Base-by-base conservation (phyloP, 35 echinoderm and acorn worm species). In the Holothuria glaberrima region DNA sequence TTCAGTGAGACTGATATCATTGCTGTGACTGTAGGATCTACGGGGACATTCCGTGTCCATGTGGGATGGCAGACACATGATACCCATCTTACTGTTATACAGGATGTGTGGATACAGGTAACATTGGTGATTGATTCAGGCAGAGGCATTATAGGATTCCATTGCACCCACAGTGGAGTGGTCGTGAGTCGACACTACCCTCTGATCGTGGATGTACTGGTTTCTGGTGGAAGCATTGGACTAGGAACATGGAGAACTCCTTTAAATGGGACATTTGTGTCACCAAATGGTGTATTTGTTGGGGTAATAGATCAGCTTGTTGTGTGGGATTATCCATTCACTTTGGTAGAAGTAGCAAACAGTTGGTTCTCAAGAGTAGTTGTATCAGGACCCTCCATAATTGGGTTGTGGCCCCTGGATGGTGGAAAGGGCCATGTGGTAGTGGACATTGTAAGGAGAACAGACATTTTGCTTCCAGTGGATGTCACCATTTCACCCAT, bases 161-260 rank as follows among this genome's bases (percentile, higher is more conserved):
- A 93, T 50, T 91, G 88, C 34, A 68, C 91, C 18, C 41, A 91
- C 18, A 41, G 48, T 72, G 88, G 91, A 27, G 82, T 88, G 1
- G n/a, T 91, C 21, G 25, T 83, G 25, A 57, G 65, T 46, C 52
- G 81, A 19, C 84, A 94, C 19, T 88, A 80, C 46, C 67, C 38
- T 32, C 76, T 94, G 18, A 75, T 83, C 18, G 58, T 67, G 4
- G 44, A 75, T 44, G 73, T 94, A 19, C 87, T 92, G 59, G 32
- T 36, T 30, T 68, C 91, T 80, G 92, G 76, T 58, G 92, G 83
- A 59, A 73, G 63, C 10, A 48, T 97, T 24, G 86, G 94, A 30
- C 66, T 97, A 48, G 94, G 94, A 74, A 94, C 89, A n/a, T 97
- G 94, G 94, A 83, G 89, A 67, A 58, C 91, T 12, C 94, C 94